These are phyloP conservation scores for Heliocidaris erythrogramma DNA, from an alignment of 35 echinoderm and acorn worm genomes.

Conservation along the genomic window DNA sequence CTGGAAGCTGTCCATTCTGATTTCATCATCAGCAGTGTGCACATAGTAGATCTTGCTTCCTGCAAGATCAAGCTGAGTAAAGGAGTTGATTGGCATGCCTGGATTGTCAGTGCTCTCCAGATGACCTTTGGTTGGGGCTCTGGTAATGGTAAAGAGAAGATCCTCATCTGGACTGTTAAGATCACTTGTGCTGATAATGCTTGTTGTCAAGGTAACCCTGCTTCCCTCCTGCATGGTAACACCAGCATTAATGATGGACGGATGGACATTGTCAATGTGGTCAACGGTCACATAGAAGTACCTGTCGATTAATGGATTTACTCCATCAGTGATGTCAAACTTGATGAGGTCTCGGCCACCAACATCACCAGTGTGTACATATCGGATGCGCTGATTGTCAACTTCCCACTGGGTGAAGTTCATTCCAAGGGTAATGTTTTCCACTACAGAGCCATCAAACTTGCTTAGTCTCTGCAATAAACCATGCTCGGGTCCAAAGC, in stretches of 20 bases:
- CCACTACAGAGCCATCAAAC: slow-evolving; percentile 56
- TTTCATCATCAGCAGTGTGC: slow-evolving; percentile 91
- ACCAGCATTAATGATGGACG: slow-evolving; percentile 95
- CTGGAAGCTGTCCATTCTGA: slow-evolving; percentile 98
- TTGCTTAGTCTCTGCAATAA: slow-evolving; percentile 86
- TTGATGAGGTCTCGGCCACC: slow-evolving; percentile 94
- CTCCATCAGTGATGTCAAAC: slow-evolving; percentile 96
- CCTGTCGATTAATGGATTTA: slow-evolving; percentile 89
- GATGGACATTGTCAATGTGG: slow-evolving; percentile 79
- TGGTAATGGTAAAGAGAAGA: slow-evolving; percentile 86
- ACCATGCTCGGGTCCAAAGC: slow-evolving; percentile 76
- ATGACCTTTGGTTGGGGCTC: slow-evolving; percentile 87
- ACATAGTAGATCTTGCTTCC: slow-evolving; percentile 99
- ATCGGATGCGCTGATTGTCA: slow-evolving; percentile 90
- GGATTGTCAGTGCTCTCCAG: slow-evolving; percentile 94
- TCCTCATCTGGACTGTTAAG: slow-evolving; percentile 98
- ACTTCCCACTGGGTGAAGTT: slow-evolving; percentile 96
- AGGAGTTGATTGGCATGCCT: slow-evolving; percentile 86
- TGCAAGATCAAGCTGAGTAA: slow-evolving; percentile 93
- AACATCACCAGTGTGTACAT: slow-evolving; percentile 71
- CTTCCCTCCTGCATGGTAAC: slow-evolving; percentile 93
- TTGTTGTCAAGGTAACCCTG: slow-evolving; percentile 89
- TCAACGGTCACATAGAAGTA: slow-evolving; percentile 97
- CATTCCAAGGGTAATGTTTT: slow-evolving; percentile 93
- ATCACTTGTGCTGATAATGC: slow-evolving; percentile 88